Conservation (phyloP, 2,113 vertebrate species). For the Amazona guildingii region DNA sequence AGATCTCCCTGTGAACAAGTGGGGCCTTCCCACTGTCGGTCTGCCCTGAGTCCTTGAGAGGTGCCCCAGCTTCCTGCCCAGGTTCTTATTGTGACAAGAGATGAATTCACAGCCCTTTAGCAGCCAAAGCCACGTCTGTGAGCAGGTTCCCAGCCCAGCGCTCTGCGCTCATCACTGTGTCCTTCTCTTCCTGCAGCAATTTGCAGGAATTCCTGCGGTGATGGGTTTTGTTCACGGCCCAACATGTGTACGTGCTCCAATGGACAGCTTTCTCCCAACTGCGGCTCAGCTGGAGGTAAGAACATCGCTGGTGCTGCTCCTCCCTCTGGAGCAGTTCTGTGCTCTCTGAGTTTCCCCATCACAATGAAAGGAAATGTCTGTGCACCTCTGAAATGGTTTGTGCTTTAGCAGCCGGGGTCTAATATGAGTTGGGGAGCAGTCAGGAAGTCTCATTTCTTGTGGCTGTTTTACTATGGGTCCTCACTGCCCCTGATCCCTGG, state of each 20-base stretch:
- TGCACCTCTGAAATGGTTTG: not conserved
- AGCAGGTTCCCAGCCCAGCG: not conserved
- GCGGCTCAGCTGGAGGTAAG: constrained; percentile 83
- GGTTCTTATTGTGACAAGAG: not conserved
- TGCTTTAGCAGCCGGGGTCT: not conserved
- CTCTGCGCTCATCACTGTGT: fast-evolving
- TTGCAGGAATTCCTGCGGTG: constrained; percentile 90
- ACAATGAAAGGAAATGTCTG: not conserved
- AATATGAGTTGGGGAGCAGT: not conserved
- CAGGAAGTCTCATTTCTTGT: fast-evolving
- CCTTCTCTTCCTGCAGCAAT: constrained; percentile 77
- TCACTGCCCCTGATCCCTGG: not conserved
- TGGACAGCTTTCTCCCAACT: constrained; percentile 88
- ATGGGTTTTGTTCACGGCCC: constrained; percentile 92
- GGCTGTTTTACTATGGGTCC: not conserved
- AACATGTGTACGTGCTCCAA: constrained; percentile 94
- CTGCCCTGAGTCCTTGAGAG: not conserved
- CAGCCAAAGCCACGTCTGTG: fast-evolving
- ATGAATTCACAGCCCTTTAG: not conserved
- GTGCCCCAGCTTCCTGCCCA: not conserved
- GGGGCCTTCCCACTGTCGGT: not conserved
- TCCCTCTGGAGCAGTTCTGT: fast-evolving
- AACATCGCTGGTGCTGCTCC: not conserved
- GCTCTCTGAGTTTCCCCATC: not conserved
- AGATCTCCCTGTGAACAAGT: not conserved